Base-by-base conservation (phyloP, 2,797 vertebrate species). In the Argyrosomus regius region DNA sequence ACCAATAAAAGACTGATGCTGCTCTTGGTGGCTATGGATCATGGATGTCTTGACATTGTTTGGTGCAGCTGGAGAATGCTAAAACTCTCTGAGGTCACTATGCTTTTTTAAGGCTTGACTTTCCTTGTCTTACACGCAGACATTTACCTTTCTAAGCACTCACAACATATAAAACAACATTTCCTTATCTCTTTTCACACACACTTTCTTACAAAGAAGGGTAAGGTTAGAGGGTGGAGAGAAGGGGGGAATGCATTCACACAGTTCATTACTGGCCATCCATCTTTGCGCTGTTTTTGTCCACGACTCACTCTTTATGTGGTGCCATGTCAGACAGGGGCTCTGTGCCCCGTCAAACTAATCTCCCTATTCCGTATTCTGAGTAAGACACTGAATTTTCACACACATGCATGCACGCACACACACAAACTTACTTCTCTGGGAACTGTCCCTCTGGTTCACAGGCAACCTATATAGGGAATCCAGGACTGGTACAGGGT, bases 221-320 rank as follows among this genome's bases (percentile, higher is more conserved):
- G 43, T 67, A 80, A 77, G 69, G 70, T 72, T 75, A 66, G 54
- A 84, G 54, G 78, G 56, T 71, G 73, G 60, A 64, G 67, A 72
- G 52, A 82, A 74, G 63, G 73, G 64, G 67, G 82, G 64, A 77
- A 88, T 72, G 76, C 71, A 84, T 91, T 89, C 86, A 90, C 84
- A 84, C 75, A 90, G 67, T 89, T 87, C 82, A 90, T 87, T 86
- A 85, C 69, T 67, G 74, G 78, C 65, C 81, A 89, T 92, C 88
- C 80, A 88, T 88, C 87, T 92, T 26, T 68, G 56, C 41, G 77
- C 69, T 80, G 74, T 86, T 90, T 88, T 83, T 85, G 73, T 89
- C 72, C 10, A 45, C n/a, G 22, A 65, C 66, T 87, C 60, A 58
- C 63, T 82, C 81, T 90, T 86, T 87, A 90, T 91, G 83, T 79